phyloP scores from a whole-genome alignment of 64 coral and sea anemone species.

The Actinia tenebrosa region DNA sequence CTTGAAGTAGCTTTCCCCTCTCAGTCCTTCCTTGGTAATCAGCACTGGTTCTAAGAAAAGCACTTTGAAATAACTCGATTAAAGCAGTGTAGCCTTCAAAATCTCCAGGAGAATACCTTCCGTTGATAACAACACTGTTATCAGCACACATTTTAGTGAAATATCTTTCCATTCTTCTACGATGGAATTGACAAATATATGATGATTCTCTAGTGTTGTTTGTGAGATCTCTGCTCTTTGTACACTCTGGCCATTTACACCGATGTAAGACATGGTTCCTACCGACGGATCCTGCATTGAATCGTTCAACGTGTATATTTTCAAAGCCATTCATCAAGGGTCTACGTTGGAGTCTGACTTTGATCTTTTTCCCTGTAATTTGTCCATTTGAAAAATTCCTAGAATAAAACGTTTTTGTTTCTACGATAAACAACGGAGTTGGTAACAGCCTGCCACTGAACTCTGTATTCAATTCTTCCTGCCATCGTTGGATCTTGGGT shows the following conservation, averaged over 20 bases:
- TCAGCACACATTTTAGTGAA: background rate
- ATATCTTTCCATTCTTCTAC: background rate
- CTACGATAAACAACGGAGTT: background rate
- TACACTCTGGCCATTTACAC: background rate
- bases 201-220: background rate
- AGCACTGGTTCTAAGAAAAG: background rate
- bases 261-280: background rate
- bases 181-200: background rate
- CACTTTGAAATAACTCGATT: conserved; percentile 18
- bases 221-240: background rate
- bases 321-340: background rate
- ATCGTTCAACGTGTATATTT: background rate
- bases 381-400: background rate
- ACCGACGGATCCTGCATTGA: background rate
- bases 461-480: background rate
- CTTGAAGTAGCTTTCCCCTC: conserved; percentile 12
- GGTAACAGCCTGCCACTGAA: background rate
- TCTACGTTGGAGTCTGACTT: background rate
- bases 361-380: background rate
- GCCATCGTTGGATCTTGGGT: background rate
- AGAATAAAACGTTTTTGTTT: background rate
- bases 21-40: background rate
- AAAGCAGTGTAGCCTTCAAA: conserved; percentile 40
- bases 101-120: background rate
- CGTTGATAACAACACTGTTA: background rate